Conservation (phyloP, 1,140 invertebrate genomes). For the Tetranychus cinnabarinus region DNA sequence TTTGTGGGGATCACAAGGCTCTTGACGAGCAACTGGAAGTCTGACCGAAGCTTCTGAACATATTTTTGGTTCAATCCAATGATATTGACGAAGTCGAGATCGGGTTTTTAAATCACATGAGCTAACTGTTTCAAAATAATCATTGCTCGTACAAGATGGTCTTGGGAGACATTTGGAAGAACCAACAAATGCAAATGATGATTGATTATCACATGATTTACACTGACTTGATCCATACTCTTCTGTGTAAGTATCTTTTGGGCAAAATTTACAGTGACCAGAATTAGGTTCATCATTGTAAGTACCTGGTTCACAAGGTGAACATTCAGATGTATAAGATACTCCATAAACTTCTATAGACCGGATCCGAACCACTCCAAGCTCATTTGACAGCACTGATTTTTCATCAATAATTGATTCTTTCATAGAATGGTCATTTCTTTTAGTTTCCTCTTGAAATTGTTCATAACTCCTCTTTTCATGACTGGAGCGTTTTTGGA, state of each 20-base stretch:
- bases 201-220: constrained; percentile 21
- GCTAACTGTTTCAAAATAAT: constrained; percentile 30
- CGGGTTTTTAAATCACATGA: constrained; percentile 25
- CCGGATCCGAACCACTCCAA: constrained; percentile 1
- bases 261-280: constrained; percentile 26
- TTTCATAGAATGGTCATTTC: background rate
- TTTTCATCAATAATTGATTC: background rate
- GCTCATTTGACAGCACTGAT: background rate
- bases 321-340: constrained; percentile 32
- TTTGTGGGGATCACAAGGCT: background rate
- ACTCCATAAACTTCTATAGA: constrained; percentile 24
- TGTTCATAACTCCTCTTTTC: too few species aligned
- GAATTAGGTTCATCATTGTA: constrained; percentile 23
- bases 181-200: constrained; percentile 23
- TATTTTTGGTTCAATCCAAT: constrained; percentile 30
- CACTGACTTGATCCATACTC: constrained; percentile 24
- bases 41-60: constrained; percentile 21
- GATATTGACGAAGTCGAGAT: constrained; percentile 25
- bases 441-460: too few species aligned
- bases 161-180: constrained; percentile 23
- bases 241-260: constrained; percentile 22
- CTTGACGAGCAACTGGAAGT: background rate
- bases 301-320: constrained; percentile 29
- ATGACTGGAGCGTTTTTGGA: background rate
- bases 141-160: constrained; percentile 27